These are phyloP conservation scores for Caenorhabditis brenneri DNA, from an alignment of 1,140 invertebrate species.

Conservation along the genomic window DNA sequence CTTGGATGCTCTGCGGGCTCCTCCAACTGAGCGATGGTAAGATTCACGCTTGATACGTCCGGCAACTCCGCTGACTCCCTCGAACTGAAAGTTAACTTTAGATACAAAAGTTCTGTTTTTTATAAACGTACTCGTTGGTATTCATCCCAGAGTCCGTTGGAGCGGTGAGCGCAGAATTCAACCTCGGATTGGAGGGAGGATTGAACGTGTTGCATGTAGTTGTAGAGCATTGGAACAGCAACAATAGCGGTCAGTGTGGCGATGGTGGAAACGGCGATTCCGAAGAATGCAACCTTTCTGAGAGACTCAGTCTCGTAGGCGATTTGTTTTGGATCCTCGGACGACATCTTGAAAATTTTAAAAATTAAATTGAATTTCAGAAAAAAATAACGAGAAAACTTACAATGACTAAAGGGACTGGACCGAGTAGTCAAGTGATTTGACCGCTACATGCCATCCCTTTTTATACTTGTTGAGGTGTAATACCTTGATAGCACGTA, in stretches of 20 bases:
- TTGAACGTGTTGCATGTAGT: slow-evolving; percentile 61
- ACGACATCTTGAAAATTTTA: slow-evolving; percentile 30
- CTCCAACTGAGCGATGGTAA: slow-evolving; percentile 29
- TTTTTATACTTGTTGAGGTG: slow-evolving; percentile 12
- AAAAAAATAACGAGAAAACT: neutral
- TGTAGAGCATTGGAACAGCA: slow-evolving; percentile 60
- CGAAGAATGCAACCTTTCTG: slow-evolving; percentile 58
- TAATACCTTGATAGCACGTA: slow-evolving; percentile 20
- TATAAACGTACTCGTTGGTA: slow-evolving; percentile 41
- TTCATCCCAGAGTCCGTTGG: slow-evolving; percentile 56
- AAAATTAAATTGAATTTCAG: neutral
- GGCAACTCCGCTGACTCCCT: slow-evolving; percentile 15
- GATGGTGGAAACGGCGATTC: slow-evolving; percentile 57
- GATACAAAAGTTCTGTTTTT: neutral
- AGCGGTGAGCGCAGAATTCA: slow-evolving; percentile 57
- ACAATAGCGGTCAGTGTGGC: slow-evolving; percentile 57
- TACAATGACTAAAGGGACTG: slow-evolving; percentile 38
- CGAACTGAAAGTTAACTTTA: slow-evolving; percentile 18
- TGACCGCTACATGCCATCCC: neutral
- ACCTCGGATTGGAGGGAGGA: slow-evolving; percentile 57
- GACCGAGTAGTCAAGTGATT: slow-evolving; percentile 42
- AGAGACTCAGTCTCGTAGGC: slow-evolving; percentile 53
- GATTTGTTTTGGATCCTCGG: slow-evolving; percentile 45
- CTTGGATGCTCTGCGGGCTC: neutral
- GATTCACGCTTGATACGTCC: slow-evolving; percentile 53